Evolutionary conservation across 2,888 invertebrate genomes (phyloP), one percentile per base, ranked within the genome.

Genomic region (Poecilobothrus nobilitatus): DNA sequence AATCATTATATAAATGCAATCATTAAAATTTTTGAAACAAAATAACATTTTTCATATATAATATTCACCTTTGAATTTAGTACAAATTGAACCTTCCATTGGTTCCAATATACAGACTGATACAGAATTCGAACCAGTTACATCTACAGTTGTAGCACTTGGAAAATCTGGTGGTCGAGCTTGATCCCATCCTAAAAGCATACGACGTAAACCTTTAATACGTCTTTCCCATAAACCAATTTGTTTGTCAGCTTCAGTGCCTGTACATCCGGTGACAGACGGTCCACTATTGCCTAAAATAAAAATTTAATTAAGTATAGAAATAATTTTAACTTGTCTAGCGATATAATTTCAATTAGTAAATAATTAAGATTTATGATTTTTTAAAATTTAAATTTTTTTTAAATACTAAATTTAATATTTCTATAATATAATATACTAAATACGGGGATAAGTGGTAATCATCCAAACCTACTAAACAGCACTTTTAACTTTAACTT

Each of bases 171-270:
- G 96, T 0, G 90, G 89, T 53, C 91, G 85, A 15, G 92, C 89
- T 81, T 94, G 92, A 75, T 94, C 92, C 85, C 95, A 95, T 66
- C 95, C 95, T 41, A 90, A 83, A 61, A 93, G 86, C 86, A 97
- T 89, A 63, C 86, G 83, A 71, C 86, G 78, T 69, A 82, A 73
- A n/a, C 82, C 82, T 76, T 82, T 81, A 7, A 82, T 77, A 33
- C 82, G 87, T 72, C 94, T 86, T 75, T 95, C 94, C 95, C 95
- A 95, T 68, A 92, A 88, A 72, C 91, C 89, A 67, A 91, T 88
- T 80, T 93, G 92, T 76, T 93, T 92, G 78, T 92, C 92, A 73
- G 88, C 88, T 76, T 91, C 89, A 18, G 86, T 88, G 65, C 88
- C 90, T 0, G 90, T 88, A 78, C 91, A 91, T 61, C 91, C 89